These are phyloP conservation scores for Crepidodera aurea DNA, from an alignment of 2,888 invertebrate species.

Conservation along the genomic window DNA sequence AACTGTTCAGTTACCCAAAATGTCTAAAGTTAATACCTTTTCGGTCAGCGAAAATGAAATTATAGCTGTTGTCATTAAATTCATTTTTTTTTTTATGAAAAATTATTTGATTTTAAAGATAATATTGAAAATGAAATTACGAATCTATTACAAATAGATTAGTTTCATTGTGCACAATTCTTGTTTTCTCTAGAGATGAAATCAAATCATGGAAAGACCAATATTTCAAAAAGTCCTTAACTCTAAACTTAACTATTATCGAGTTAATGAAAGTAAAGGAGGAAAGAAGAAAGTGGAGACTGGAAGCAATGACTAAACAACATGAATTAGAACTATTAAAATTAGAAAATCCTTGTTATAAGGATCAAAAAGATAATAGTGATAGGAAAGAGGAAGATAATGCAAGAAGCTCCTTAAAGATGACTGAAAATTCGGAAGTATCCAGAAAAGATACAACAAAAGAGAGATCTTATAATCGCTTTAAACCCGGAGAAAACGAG, in stretches of 20 bases:
- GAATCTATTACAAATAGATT: too few species aligned
- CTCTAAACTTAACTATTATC: slow-evolving; percentile 29
- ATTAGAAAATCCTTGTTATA: too few species aligned
- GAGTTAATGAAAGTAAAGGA: slow-evolving; percentile 41
- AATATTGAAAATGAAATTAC: too few species aligned
- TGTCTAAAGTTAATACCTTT: too few species aligned
- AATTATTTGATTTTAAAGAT: too few species aligned
- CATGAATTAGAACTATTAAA: slow-evolving; percentile 25
- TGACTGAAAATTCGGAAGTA: neutral
- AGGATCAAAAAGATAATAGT: neutral
- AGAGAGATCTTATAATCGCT: neutral
- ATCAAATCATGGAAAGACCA: slow-evolving; percentile 37
- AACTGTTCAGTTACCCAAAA: too few species aligned
- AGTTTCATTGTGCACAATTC: too few species aligned
- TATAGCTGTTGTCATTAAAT: too few species aligned
- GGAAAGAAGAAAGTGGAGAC: slow-evolving; percentile 41
- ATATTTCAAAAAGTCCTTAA: slow-evolving; percentile 30
- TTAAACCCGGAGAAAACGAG: too few species aligned
- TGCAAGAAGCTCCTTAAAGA: too few species aligned
- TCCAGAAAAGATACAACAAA: neutral
- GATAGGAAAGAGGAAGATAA: neutral
- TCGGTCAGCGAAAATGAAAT: too few species aligned
- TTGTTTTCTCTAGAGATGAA: slow-evolving; percentile 41
- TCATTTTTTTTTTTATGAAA: too few species aligned
- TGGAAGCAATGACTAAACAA: slow-evolving; percentile 35